phyloP scores from a whole-genome alignment of 2,797 vertebrate genomes.

The Garrulus glandarius region DNA sequence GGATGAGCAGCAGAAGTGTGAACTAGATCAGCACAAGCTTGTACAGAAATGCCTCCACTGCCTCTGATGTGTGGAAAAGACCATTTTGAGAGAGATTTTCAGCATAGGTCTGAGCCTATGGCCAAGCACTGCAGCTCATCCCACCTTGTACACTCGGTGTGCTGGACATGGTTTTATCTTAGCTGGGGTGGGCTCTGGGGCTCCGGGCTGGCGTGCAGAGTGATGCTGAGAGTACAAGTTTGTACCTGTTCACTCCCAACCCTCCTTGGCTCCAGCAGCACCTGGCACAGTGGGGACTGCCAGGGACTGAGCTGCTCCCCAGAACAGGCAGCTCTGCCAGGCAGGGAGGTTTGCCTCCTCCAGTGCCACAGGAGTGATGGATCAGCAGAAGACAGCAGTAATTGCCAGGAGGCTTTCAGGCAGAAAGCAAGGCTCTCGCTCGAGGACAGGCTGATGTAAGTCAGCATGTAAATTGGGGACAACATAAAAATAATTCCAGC shows the following conservation, averaged over 20 bases:
- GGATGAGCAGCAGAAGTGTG: not conserved
- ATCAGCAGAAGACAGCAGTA: not conserved
- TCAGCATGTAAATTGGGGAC: constrained; percentile 18
- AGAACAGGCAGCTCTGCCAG: not conserved
- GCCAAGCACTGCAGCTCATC: fast-evolving
- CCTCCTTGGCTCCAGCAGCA: not conserved
- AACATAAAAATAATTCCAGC: constrained; percentile 18
- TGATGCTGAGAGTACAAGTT: not conserved
- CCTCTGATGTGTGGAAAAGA: not conserved
- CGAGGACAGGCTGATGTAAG: not conserved
- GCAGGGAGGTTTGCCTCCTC: not conserved
- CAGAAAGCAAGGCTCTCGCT: not conserved
- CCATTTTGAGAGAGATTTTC: not conserved
- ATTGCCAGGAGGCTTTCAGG: constrained; percentile 22
- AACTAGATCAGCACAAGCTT: not conserved
- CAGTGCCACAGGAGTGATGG: not conserved
- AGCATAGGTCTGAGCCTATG: not conserved
- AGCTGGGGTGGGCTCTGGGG: not conserved
- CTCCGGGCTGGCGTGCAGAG: fast-evolving
- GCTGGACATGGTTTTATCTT: not conserved
- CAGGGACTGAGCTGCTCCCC: not conserved
- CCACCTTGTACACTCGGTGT: not conserved
- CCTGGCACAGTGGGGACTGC: fast-evolving
- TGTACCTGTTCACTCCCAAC: not conserved
- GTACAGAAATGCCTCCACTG: not conserved